Evolutionary conservation across 2,888 invertebrate species (phyloP), one percentile per base, ranked within the genome.

Genomic region (Homarus gammarus): DNA sequence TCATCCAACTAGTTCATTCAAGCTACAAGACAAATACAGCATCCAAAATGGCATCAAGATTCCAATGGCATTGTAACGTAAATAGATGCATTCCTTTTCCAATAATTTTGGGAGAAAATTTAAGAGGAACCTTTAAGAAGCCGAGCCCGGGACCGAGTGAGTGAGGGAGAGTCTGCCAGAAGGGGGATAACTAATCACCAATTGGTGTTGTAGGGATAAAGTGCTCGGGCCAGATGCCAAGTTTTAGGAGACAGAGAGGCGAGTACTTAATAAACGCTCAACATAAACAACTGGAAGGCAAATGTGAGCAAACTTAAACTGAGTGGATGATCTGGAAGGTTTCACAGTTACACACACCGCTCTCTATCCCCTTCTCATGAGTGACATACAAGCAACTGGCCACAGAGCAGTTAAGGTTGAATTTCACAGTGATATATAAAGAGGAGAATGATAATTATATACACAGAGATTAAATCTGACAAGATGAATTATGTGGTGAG

Each of bases 351-450:
- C 49, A 49, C 49, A 12, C 44, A 44, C 12, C 18, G 22, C 27
- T 64, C 64, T 3, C 64, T 27, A 12, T 64, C 27, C 27, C 64
- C 3, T 3, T 27, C 22, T 64, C 27, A 75, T n/a, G 27, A 33
- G 0, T 12, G n/a, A n/a, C 22, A 36, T 44, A 38, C 36, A 38
- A 38, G 15, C 64, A 38, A 64, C 56, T 44, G 81, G 81, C 81
- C 81, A 64, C 81, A 81, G 81, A 81, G 81, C 38, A 40, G 61
- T n/a, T 38, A 61, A 64, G 81, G 64, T n/a, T 31, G 15, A n/a
- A 22, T 56, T 81, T 64, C 27, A n/a, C n/a, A n/a, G n/a, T 36
- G 27, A 44, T 2, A 27, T 12, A 27, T 8, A 44, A 44, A 18
- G n/a, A 38, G n/a, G 12, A n/a, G 27, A 75, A 40, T 75, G 75